A percentile compares a stretch with the other conserved stretches of the same genome.
These are phyloP conservation scores for Melanerpes formicivorus DNA, from an alignment of 2,113 vertebrate genomes.

Conservation along the genomic window DNA sequence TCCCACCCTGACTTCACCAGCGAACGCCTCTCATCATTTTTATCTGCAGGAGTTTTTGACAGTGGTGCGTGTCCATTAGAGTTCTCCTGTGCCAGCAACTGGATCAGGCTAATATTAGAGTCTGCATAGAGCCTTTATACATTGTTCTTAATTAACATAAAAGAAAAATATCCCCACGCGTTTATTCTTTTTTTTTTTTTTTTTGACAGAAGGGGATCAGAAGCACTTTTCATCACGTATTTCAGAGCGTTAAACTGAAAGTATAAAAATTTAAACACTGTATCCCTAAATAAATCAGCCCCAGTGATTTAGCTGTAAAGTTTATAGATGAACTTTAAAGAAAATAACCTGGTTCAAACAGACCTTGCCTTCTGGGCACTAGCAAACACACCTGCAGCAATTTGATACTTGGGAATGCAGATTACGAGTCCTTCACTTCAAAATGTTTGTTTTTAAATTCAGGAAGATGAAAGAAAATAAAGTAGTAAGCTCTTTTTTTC, in stretches of 20 bases:
- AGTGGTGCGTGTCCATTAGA: background rate
- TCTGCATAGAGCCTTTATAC: rapidly evolving
- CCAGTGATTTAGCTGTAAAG: slow-evolving; percentile 19
- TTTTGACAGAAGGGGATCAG: background rate
- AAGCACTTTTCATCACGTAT: slow-evolving; percentile 4
- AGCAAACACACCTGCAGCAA: slow-evolving; percentile 74
- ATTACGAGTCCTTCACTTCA: slow-evolving; percentile 68
- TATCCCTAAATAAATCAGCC: slow-evolving; percentile 20
- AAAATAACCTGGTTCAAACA: slow-evolving; percentile 69
- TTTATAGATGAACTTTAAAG: slow-evolving; percentile 66
- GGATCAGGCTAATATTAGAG: background rate
- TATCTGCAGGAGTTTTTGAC: slow-evolving; percentile 31
- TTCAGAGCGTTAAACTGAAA: background rate
- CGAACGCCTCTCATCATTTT: slow-evolving; percentile 4
- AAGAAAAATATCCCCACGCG: background rate
- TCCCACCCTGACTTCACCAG: slow-evolving; percentile 14
- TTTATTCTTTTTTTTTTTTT: background rate
- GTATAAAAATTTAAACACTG: slow-evolving; percentile 1
- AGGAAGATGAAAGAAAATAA: slow-evolving; percentile 68
- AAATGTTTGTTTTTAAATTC: slow-evolving; percentile 70
- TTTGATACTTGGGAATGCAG: slow-evolving; percentile 71
- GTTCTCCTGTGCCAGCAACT: background rate
- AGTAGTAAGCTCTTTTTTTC: background rate
- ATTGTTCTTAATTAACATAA: background rate
- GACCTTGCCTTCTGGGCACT: slow-evolving; percentile 61